A percentile compares a stretch with the other conserved stretches of the same genome.
These are phyloP conservation scores for Spodoptera frugiperda DNA, from an alignment of 1,140 invertebrate genomes.

Conservation along the genomic window DNA sequence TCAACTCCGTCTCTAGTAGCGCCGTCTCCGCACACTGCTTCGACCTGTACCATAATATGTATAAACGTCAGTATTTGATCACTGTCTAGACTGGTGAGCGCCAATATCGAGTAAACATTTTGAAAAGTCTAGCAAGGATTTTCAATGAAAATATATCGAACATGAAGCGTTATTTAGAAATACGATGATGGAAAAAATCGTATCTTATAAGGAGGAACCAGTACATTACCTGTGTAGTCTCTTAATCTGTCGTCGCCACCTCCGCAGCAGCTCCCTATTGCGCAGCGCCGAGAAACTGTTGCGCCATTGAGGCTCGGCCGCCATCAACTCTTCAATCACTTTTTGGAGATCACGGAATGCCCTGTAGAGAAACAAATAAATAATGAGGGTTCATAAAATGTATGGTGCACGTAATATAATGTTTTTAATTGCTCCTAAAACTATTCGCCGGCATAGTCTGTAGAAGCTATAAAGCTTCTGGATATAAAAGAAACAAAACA, in stretches of 20 bases:
- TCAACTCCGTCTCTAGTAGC: slow-evolving; percentile 92
- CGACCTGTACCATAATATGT: slow-evolving; percentile 83
- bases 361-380: slow-evolving; percentile 79
- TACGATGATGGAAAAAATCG: no score
- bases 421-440: no score
- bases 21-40: slow-evolving; percentile 96
- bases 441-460: no score
- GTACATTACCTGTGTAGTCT: slow-evolving; percentile 87
- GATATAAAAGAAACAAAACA: no score
- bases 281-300: slow-evolving; percentile 91
- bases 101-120: no score
- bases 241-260: slow-evolving; percentile 94
- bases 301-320: slow-evolving; percentile 93
- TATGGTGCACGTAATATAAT: no score
- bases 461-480: no score
- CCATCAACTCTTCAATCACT: slow-evolving; percentile 94
- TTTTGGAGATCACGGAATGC: slow-evolving; percentile 96
- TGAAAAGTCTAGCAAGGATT: no score
- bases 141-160: no score
- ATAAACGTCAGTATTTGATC: background rate
- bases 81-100: no score
- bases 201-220: no score
- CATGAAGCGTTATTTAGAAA: no score
- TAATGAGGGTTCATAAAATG: background rate
- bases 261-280: slow-evolving; percentile 94